Conservation (phyloP, 2,113 vertebrate genomes). For the Pithys albifrons region DNA sequence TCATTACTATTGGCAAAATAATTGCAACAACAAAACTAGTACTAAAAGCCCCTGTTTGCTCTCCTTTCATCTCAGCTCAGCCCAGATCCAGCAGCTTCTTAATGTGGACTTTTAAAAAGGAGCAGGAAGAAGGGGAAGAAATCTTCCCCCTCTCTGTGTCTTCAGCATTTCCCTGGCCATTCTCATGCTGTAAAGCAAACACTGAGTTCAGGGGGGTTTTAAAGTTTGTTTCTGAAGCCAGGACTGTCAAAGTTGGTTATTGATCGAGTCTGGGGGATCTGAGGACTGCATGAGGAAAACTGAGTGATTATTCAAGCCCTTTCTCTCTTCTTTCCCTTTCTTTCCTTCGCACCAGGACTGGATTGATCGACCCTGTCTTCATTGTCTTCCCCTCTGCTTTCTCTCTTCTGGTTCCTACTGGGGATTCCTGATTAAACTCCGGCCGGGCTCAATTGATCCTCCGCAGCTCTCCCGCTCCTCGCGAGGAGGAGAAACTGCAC, state of each 20-base stretch:
- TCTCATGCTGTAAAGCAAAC: not conserved
- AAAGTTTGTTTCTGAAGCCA: constrained; percentile 51
- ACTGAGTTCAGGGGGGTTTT: not conserved
- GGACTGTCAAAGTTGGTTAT: constrained; percentile 64
- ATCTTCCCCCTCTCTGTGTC: not conserved
- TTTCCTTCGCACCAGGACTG: constrained; percentile 10
- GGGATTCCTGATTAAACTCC: constrained; percentile 74
- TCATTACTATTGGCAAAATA: constrained; percentile 72
- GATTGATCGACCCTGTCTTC: constrained; percentile 63
- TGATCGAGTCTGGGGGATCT: constrained; percentile 55
- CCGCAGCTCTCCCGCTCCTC: constrained; percentile 41
- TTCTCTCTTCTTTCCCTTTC: constrained; percentile 30
- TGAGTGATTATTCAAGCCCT: not conserved
- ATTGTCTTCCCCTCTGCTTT: constrained; percentile 60
- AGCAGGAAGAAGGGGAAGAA: not conserved
- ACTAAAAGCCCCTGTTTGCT: constrained; percentile 57
- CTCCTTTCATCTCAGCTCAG: constrained; percentile 46
- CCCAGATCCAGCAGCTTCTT: constrained; percentile 16
- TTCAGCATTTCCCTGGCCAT: not conserved
- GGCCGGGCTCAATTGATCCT: constrained; percentile 73
- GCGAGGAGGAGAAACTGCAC: constrained; percentile 54
- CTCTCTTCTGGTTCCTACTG: constrained; percentile 57
- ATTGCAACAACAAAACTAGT: constrained; percentile 57
- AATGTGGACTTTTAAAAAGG: not conserved
- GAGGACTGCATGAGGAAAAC: constrained; percentile 35